phyloP scores from a whole-genome alignment of 2,797 vertebrate species.

The Perodicticus potto region DNA sequence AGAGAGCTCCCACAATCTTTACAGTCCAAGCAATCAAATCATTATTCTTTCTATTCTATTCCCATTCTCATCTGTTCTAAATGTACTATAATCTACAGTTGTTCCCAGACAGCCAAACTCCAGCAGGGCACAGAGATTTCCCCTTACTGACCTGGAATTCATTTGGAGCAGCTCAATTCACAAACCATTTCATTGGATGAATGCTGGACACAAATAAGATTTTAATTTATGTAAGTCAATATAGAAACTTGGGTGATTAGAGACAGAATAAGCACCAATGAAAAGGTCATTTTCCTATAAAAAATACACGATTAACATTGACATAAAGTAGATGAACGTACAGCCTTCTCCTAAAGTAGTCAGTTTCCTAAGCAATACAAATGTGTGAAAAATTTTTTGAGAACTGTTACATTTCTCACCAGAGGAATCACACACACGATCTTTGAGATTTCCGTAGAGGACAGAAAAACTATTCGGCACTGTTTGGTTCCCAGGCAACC shows the following conservation, averaged over 20 bases:
- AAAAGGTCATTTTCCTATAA: neutral
- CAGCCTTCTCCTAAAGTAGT: neutral
- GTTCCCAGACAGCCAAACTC: neutral
- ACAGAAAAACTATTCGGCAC: neutral
- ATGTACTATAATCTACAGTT: neutral
- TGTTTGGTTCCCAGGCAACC: constrained; percentile 5
- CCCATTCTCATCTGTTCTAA: constrained; percentile 19
- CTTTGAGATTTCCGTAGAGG: neutral
- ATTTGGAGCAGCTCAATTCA: neutral
- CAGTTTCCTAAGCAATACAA: neutral
- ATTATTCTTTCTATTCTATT: neutral
- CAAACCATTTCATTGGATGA: neutral
- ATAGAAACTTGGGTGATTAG: neutral
- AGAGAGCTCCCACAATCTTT: constrained; percentile 18
- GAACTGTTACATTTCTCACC: neutral
- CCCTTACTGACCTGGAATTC: neutral
- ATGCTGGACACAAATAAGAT: constrained; percentile 19
- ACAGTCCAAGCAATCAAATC: neutral
- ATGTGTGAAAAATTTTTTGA: neutral
- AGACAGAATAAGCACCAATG: neutral
- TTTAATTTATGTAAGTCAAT: constrained; percentile 15
- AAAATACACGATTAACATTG: neutral
- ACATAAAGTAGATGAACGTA: neutral
- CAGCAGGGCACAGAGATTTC: rapidly evolving
- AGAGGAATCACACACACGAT: neutral